Evolutionary conservation across 2,888 invertebrate species (phyloP), one percentile per base, ranked within the genome.

Genomic region (Drosophila aldrichi): DNA sequence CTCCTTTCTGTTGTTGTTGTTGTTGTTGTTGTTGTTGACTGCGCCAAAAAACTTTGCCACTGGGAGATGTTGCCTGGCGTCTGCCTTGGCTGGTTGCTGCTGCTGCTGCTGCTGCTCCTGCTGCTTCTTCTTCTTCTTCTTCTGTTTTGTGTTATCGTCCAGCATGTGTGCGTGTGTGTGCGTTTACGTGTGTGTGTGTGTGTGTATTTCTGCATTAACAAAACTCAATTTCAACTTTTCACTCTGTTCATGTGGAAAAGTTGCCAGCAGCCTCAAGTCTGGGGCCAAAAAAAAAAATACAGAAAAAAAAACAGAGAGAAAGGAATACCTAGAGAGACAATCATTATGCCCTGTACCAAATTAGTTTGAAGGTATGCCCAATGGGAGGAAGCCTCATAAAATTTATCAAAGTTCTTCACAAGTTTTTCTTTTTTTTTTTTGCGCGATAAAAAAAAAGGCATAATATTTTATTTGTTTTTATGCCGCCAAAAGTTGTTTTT

Each of bases 181-280:
- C 25, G 51, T 44, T 49, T 18, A 44, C 25, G 25, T 25, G 32
- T 41, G 25, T 55, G 18, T 41, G 40, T 57, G 46, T 49, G 61
- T 57, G 61, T 65, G 59, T 70, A 51, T 74, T 73, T 76, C 79
- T 79, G 74, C 79, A 79, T 79, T 79, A 77, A 79, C 73, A 71
- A 81, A 81, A 81, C 81, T 81, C 81, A 81, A 81, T 81, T 81
- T 81, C 76, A 81, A 81, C 81, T 81, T 81, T 81, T 76, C 74
- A 81, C 81, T 79, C 79, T 79, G 81, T 81, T 81, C 81, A 81
- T 79, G 76, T 81, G 79, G 76, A 81, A 81, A 81, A 79, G 73
- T 81, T 81, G 76, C 70, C 68, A 71, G 73, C 69, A 77, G 60
- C 54, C 55, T 61, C 55, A 59, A 73, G 68, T 77, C 74, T 61